Conservation (phyloP, 2,888 invertebrate genomes). For the Lacanobia wlatinum region DNA sequence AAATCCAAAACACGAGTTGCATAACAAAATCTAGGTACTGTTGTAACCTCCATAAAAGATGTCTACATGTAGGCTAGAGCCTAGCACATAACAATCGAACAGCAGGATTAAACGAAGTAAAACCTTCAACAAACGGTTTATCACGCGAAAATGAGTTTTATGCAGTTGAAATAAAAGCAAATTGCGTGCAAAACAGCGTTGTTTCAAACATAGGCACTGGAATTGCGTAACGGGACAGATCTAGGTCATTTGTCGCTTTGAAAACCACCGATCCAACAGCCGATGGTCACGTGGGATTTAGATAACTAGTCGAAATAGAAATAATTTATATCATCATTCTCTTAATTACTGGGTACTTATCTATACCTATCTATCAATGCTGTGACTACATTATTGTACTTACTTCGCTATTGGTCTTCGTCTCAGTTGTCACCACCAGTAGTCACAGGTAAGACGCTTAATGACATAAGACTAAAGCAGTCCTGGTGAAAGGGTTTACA, state of each 20-base stretch:
- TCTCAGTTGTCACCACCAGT: too few species aligned
- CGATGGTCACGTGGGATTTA: not conserved
- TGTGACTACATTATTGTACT: too few species aligned
- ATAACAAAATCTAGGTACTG: not conserved
- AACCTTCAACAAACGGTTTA: not conserved
- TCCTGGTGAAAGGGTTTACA: too few species aligned
- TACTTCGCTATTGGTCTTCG: too few species aligned
- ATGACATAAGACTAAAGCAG: too few species aligned
- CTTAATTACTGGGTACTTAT: too few species aligned
- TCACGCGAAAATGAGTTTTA: constrained; percentile 16
- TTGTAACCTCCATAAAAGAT: not conserved
- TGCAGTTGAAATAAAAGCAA: not conserved
- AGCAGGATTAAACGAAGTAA: constrained; percentile 2
- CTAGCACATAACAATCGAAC: not conserved
- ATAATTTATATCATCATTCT: not conserved
- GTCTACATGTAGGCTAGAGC: not conserved
- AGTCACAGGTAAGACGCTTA: too few species aligned
- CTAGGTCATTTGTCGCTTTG: constrained; percentile 33
- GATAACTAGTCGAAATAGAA: constrained; percentile 11
- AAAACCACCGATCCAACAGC: constrained; percentile 23
- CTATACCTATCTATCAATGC: too few species aligned
- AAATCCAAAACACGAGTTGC: not conserved
- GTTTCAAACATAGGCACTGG: not conserved
- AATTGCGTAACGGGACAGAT: constrained; percentile 35
- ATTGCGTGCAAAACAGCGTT: not conserved